Evolutionary conservation across 1,140 invertebrate genomes (phyloP).

Genomic region (Tenebrio molitor): DNA sequence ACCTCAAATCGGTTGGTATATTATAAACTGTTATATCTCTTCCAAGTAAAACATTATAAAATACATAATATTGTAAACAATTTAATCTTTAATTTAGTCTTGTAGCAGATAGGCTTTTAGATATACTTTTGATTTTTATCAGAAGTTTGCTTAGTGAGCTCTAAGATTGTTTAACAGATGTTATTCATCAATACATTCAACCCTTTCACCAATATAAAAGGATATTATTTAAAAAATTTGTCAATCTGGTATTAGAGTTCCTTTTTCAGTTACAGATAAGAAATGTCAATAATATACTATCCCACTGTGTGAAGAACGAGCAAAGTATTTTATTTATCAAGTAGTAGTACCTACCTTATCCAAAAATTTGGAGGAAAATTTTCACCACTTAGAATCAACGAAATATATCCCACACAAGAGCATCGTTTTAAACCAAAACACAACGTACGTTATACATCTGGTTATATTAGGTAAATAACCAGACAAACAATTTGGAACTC

Average conservation of each 20-base stretch:
- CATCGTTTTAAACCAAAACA: no score
- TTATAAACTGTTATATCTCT: conserved; percentile 11
- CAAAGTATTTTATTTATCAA: no score
- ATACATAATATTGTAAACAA: conserved; percentile 40
- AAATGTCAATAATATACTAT: conserved; percentile 5
- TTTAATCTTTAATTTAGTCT: conserved; percentile 27
- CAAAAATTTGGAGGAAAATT: no score
- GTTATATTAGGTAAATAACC: no score
- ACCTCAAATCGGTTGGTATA: conserved; percentile 39
- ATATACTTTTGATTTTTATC: conserved; percentile 35
- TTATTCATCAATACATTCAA: no score
- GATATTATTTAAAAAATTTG: not conserved
- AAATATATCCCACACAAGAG: no score
- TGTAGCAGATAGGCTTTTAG: conserved; percentile 3
- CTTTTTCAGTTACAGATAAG: conserved; percentile 3
- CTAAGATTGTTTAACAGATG: no score
- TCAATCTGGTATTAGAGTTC: not conserved
- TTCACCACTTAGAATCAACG: no score
- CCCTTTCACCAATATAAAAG: no score
- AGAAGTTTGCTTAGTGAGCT: not conserved
- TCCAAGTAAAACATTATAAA: conserved; percentile 48
- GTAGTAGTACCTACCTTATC: not conserved
- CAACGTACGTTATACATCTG: no score
- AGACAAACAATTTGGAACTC: no score
- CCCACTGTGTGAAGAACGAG: no score